Base-by-base conservation (phyloP, 2,113 vertebrate species). In the Arothron firmamentum region DNA sequence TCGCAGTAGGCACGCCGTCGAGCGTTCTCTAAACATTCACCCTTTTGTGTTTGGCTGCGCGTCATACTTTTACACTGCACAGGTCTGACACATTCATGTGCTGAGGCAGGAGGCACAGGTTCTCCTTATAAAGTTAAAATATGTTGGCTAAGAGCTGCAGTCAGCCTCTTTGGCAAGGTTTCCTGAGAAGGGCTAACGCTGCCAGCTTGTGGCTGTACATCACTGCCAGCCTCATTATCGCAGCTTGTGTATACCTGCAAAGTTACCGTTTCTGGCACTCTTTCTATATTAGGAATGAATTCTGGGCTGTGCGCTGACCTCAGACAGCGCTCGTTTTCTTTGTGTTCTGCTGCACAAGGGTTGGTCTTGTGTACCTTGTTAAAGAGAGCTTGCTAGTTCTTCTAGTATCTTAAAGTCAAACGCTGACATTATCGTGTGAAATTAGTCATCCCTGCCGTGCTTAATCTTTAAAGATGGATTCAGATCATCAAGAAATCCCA, bases 71-170 rank as follows among this genome's bases (percentile, higher is more conserved):
- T 81, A 75, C 69, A 76, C 67, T 74, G 51, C 46, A 43, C 2
- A 17, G 51, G 54, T 71, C 60, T 59, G 73, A 46, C 70, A 77
- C 55, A 73, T 84, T 72, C 65, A 69, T 73, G 63, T 57, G 78
- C 82, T 66, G 56, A 72, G 62, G 43, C 16, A n/a, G 53, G 56
- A 58, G 55, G 66, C 63, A 60, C 49, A 31, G 56, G 62, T 62
- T 84, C 55, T 88, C 88, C 89, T 85, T 89, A 89, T 89, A 90
- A 89, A 90, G 88, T 80, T 87, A 88, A 89, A 90, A 85, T 88
- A 88, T 89, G 82, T 78, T 60, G 55, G 75, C 71, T 75, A n/a
- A 34, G 60, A 78, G 62, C 61, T 57, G 61, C 71, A 66, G 60
- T 65, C 73, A 41, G 70, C 59, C 65, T 59, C 74, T 75, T 62